Base-by-base conservation (phyloP, 2,888 invertebrate species). In the Harpagoxenus sublaevis region DNA sequence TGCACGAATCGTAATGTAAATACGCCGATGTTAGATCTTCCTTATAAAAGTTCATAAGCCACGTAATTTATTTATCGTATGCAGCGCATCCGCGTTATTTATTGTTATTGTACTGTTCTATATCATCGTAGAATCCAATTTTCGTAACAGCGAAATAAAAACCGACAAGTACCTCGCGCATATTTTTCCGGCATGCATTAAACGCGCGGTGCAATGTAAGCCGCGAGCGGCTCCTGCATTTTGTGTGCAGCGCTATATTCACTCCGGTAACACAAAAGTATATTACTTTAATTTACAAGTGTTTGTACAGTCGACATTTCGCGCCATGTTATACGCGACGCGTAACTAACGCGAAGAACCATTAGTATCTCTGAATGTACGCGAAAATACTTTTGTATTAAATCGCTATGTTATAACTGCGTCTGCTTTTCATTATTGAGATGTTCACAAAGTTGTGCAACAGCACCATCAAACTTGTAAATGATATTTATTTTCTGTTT, bases 271-370 rank as follows among this genome's bases (percentile, higher is more conserved):
- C 79, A 71, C 71, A 81, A 62, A 79, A 60, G 60, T 81, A 81
- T 71, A 71, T 71, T 71, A 71, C 51, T 71, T 71, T 62, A 81
- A 81, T 81, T 81, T 81, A 71, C 79, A 81, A 81, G 60, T 60
- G 51, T 71, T 60, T 71, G 60, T 45, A 71, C 39, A 28, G 31
- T 48, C 42, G 18, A 35, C 23, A 48, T 48, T 60, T 71, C 35
- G 45, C 70, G 35, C 70, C 35, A n/a, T 18, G 45, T 35, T 60
- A 65, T 48, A 48, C 8, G 5, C 23, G 23, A 31, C 18, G 18
- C 65, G n/a, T 53, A 53, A 15, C 48, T 23, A 63, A 71, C 70
- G 60, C 60, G 31, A 60, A 39, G 23, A 5, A 28, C 31, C 39
- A 60, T 81, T 81, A 60, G n/a, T 45, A 48, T 39, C 9, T 62